Evolutionary conservation across 2,113 vertebrate genomes (phyloP).

Genomic region (Zootoca vivipara): DNA sequence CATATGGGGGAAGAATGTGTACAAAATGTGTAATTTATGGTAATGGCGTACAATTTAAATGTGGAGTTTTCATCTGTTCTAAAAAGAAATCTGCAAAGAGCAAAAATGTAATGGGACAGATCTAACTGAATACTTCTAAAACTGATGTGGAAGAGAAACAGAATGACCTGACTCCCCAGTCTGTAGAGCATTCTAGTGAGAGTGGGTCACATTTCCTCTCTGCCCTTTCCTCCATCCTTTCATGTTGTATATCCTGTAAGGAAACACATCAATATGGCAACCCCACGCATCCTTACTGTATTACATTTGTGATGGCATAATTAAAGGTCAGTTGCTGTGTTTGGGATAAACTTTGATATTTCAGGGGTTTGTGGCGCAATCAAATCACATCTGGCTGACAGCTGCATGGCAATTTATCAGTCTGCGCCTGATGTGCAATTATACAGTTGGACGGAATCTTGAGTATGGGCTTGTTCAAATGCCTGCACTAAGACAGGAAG

Average conservation of each 20-base stretch:
- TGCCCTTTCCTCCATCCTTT: background rate
- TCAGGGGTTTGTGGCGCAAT: constrained; percentile 48
- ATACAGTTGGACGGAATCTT: constrained; percentile 4
- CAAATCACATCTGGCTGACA: constrained; percentile 48
- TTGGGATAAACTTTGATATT: constrained; percentile 45
- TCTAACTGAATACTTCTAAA: background rate
- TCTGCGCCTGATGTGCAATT: constrained; percentile 23
- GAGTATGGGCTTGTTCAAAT: background rate
- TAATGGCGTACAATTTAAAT: too few species aligned
- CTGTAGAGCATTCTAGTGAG: background rate
- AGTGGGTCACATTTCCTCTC: background rate
- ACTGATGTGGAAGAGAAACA: background rate
- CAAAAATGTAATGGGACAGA: too few species aligned
- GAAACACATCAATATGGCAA: constrained; percentile 6
- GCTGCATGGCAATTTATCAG: constrained; percentile 21
- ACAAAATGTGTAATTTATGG: too few species aligned
- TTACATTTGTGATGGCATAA: constrained; percentile 44
- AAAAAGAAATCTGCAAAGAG: too few species aligned
- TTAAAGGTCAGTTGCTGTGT: constrained; percentile 56
- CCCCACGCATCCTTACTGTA: constrained; percentile 21
- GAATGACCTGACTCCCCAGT: too few species aligned
- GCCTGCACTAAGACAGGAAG: background rate
- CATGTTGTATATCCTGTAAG: background rate
- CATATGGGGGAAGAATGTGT: too few species aligned
- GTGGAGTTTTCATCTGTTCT: too few species aligned